These are phyloP conservation scores for Hypselothyrea guttata DNA, from an alignment of 2,888 invertebrate species.

Conservation along the genomic window DNA sequence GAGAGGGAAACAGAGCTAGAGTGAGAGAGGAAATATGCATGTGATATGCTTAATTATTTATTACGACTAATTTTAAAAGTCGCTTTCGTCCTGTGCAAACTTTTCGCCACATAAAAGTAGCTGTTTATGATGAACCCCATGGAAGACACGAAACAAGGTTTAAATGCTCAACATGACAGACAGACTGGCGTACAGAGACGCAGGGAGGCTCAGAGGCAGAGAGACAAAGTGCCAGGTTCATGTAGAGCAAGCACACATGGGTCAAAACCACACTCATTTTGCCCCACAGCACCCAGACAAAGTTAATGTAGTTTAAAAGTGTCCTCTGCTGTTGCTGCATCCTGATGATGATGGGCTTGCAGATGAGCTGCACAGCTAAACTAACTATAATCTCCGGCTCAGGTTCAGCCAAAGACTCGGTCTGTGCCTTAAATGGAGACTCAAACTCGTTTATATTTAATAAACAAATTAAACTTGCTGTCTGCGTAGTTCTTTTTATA, in stretches of 20 bases:
- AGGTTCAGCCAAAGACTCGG: not conserved
- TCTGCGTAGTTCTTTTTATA: slow-evolving; percentile 35
- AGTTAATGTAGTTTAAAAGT: slow-evolving; percentile 72
- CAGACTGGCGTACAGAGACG: slow-evolving; percentile 1
- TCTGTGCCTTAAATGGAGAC: slow-evolving; percentile 19
- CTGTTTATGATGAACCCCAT: slow-evolving; percentile 31
- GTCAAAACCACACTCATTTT: slow-evolving; percentile 35
- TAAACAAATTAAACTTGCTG: slow-evolving; percentile 73
- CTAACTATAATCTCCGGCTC: slow-evolving; percentile 12
- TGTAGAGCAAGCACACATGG: slow-evolving; percentile 29
- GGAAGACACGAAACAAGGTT: slow-evolving; percentile 23
- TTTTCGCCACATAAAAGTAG: slow-evolving; percentile 34
- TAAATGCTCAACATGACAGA: slow-evolving; percentile 38
- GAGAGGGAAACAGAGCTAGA: too few relatives aligned
- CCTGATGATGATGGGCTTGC: slow-evolving; percentile 26
- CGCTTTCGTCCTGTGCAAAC: slow-evolving; percentile 36
- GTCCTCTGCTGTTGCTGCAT: slow-evolving; percentile 39
- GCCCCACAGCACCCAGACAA: slow-evolving; percentile 36
- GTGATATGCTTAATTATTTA: slow-evolving; percentile 69
- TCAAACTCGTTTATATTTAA: slow-evolving; percentile 72
- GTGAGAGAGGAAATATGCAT: slow-evolving; percentile 34
- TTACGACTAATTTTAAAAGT: slow-evolving; percentile 72
- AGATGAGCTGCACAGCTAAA: slow-evolving; percentile 33
- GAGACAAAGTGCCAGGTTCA: too few relatives aligned
- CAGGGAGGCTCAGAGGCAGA: not conserved